Evolutionary conservation across 2,797 vertebrate genomes (phyloP).

Genomic region (Labeo calbasu): DNA sequence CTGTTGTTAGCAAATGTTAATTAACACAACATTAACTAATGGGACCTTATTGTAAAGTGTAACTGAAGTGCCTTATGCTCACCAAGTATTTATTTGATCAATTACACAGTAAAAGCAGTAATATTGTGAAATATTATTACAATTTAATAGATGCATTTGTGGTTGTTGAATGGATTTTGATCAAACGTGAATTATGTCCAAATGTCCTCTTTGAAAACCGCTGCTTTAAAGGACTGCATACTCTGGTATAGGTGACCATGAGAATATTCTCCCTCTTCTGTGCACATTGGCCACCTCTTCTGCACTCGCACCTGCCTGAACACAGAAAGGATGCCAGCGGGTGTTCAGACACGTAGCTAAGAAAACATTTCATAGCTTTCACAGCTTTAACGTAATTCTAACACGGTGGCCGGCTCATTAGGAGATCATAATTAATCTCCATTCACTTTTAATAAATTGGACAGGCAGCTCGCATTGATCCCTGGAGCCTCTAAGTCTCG

Average conservation of each 20-base stretch:
- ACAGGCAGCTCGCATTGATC: slow-evolving; percentile 73
- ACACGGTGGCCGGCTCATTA: slow-evolving; percentile 31
- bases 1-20: not conserved
- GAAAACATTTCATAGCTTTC: slow-evolving; percentile 20
- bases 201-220: not conserved
- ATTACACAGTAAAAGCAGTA: not conserved
- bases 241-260: not conserved
- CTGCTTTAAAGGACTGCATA: too few relatives aligned
- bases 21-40: not conserved
- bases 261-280: not conserved
- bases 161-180: not conserved
- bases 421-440: slow-evolving; percentile 77
- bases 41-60: not conserved
- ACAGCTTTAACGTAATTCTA: slow-evolving; percentile 32
- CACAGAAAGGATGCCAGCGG: not conserved
- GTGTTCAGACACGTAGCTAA: not conserved
- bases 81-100: not conserved
- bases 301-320: not conserved
- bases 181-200: not conserved
- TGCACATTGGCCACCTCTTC: not conserved
- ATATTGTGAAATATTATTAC: not conserved
- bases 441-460: slow-evolving; percentile 74
- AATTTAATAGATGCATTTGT: not conserved
- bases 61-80: not conserved
- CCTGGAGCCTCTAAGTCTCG: slow-evolving; percentile 65